Conservation (phyloP, 1,140 invertebrate genomes). For the Ceratina australensis region DNA sequence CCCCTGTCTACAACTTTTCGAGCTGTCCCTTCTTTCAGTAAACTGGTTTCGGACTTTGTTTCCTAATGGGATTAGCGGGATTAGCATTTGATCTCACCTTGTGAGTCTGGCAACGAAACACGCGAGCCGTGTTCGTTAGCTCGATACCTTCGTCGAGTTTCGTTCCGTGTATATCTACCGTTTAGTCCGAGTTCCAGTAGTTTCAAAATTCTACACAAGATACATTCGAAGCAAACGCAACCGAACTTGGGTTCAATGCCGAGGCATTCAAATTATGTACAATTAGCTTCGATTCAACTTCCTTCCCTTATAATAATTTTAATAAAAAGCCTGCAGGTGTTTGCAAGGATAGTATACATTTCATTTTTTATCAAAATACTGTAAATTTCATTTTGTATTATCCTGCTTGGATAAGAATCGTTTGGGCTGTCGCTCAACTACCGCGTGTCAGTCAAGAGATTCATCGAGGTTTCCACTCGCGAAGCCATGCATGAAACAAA, state of each 20-base stretch:
- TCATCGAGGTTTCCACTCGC: not conserved
- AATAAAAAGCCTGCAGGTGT: no score
- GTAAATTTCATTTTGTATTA: not conserved
- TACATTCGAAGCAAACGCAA: no score
- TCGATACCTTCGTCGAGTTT: conserved; percentile 33
- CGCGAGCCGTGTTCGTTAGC: conserved; percentile 44
- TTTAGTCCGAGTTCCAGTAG: not conserved
- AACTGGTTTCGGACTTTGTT: conserved; percentile 66
- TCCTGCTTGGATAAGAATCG: not conserved
- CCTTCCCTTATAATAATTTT: no score
- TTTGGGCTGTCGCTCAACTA: not conserved
- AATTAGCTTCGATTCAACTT: no score
- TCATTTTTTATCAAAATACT: not conserved
- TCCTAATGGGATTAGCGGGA: conserved; percentile 67
- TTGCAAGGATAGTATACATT: no score
- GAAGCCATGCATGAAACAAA: conserved; percentile 16
- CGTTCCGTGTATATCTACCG: not conserved
- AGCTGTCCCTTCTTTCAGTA: conserved; percentile 52
- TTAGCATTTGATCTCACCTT: conserved; percentile 60
- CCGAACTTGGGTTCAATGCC: no score
- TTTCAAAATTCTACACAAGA: no score
- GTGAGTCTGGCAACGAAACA: conserved; percentile 8
- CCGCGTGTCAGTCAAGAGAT: not conserved
- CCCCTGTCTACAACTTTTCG: conserved; percentile 58
- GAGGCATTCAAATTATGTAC: no score